Evolutionary conservation across 2,113 vertebrate genomes (phyloP), one percentile per base, ranked within the genome.

Genomic region (Laticauda laticaudata): DNA sequence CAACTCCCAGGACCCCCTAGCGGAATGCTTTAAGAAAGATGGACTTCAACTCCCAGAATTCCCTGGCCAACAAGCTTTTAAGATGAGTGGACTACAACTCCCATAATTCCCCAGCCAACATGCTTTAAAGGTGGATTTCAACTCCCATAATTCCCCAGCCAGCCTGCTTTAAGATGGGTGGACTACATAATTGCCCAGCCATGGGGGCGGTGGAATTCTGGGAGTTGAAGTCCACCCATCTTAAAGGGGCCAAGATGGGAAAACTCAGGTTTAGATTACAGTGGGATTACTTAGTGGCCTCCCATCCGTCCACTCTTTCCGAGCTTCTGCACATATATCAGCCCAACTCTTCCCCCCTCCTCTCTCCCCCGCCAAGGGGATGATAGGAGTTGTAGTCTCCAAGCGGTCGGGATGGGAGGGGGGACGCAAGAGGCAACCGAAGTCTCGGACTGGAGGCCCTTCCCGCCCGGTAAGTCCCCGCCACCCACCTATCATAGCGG

Each of bases 401-500:
- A 86, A 45, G 20, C 8, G 18, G 43, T 8, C 81, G 7, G 20
- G 43, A 86, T 4, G 39, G 48, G 48, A 51, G 48, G 7, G 48
- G 39, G 20, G 81, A 34, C n/a, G 4, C 12, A 7, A 11, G 26
- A 0, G 18, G 20, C 43, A 29, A 18, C 12, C 29, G 69, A 81
- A 39, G 2, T 15, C 26, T n/a, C 26, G 61, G 26, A 64, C 10
- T n/a, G 12, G 2, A 61, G 12, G 12, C 64, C 45, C n/a, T 54
- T n/a, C 24, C 57, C 43, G 1, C 43, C 29, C 12, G 20, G 4
- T 2, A 2, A 59, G 11, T 1, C 18, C 20, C 23, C 1, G 23
- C 3, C 53, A 21, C 90, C 90, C 43, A 95, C 98, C 98, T 98
- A 97, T 98, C 98, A 98, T 97, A 95, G 93, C 98, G 43, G 39